Evolutionary conservation across 2,113 vertebrate genomes (phyloP).

Genomic region (Thamnophis sirtalis): DNA sequence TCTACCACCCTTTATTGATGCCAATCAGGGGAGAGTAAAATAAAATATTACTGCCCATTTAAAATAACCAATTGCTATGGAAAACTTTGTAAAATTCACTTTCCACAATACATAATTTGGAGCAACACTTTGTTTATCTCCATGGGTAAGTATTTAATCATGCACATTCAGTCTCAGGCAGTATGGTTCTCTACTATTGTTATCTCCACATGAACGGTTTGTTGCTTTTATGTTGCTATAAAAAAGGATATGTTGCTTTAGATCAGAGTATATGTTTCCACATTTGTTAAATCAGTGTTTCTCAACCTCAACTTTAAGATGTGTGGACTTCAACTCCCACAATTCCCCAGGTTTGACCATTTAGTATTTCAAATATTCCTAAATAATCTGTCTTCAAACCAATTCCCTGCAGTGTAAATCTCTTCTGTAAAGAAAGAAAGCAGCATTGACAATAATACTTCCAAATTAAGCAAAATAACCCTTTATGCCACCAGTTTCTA

Average conservation of each 20-base stretch:
- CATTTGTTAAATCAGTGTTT: neutral
- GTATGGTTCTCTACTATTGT: neutral
- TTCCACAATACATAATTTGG: neutral
- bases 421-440: slow-evolving; percentile 34
- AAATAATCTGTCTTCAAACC: slow-evolving; percentile 39
- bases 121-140: neutral
- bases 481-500: neutral
- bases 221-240: neutral
- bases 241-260: neutral
- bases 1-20: neutral
- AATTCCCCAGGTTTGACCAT: slow-evolving; percentile 16
- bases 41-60: neutral
- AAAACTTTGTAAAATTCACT: neutral
- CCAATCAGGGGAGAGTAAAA: neutral
- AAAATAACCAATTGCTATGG: neutral
- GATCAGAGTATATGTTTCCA: neutral
- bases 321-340: neutral
- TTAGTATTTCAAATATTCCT: neutral
- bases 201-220: neutral
- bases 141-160: neutral
- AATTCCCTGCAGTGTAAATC: slow-evolving; percentile 8
- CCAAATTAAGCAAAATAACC: slow-evolving; percentile 30
- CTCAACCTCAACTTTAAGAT: neutral
- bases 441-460: slow-evolving; percentile 34
- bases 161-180: neutral